Evolutionary conservation across 1,140 invertebrate species (phyloP), one percentile per base, ranked within the genome.

Genomic region (Pteromalus puparum): DNA sequence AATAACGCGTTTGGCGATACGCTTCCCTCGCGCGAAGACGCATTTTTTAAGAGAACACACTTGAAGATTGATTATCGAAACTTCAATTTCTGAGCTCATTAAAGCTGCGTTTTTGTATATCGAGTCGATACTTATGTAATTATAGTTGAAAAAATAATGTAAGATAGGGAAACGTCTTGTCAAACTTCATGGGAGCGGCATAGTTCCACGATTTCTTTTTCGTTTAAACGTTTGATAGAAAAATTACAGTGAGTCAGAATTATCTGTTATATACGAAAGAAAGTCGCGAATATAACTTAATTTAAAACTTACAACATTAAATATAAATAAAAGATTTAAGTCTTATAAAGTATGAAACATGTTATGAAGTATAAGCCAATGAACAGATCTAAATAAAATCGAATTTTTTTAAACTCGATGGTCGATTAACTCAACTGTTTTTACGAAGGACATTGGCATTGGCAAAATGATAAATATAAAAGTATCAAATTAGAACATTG

Each of bases 181-280:
- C 61, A 61, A 77, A 65, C 18, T 34, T 5, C 12, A 15, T 78
- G 34, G 6, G 13, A 46, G 21, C 34, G 24, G 21, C 7, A 28
- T 48, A 75, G 42, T 48, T 42, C 6, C 73, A 48, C 73, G 34
- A 18, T 26, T 75, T 46, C n/a, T 10, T 15, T 38, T 73, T 73
- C 13, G 18, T 38, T 73, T 30, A 2, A 6, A 42, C 1, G 12
- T 73, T 75, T 46, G 34, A 24, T 75, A 75, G 38, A 5, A 75
- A 75, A 46, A 84, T 67, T 85, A 42, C 80, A 86, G 81, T 87
- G 82, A 83, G 81, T 78, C 75, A 86, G 81, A 86, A 85, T 88
- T 86, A 48, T 85, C 84, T 88, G 87, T 88, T 89, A 87, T 30
- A 72, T 15, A 21, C n/a, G 38, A 42, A 46, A 48, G 73, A 75